These are phyloP conservation scores for Chouioia cunea DNA, from an alignment of 2,888 invertebrate genomes.

Conservation along the genomic window DNA sequence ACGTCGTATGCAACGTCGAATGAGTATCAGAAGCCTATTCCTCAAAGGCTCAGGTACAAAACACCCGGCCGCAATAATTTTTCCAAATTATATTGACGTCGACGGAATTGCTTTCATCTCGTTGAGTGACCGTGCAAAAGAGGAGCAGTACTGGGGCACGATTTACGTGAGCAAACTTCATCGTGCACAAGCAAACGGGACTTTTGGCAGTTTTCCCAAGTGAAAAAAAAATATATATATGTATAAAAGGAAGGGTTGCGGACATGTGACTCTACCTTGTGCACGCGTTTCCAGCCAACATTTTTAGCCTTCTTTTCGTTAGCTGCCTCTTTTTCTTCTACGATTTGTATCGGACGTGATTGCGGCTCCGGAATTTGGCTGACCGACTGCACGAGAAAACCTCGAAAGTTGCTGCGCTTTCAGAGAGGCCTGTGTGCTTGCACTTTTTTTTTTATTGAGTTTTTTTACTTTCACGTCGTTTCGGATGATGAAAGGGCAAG, in stretches of 20 bases:
- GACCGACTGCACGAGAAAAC: too few species aligned
- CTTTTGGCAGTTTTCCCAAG: slow-evolving; percentile 37
- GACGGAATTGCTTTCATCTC: slow-evolving; percentile 43
- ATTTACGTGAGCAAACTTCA: slow-evolving; percentile 24
- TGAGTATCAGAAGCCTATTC: slow-evolving; percentile 38
- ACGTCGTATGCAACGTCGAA: slow-evolving; percentile 17
- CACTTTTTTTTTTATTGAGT: too few species aligned
- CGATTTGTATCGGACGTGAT: slow-evolving; percentile 26
- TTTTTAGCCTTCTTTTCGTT: slow-evolving; percentile 3
- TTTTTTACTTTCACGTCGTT: too few species aligned
- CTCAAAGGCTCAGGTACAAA: slow-evolving; percentile 39
- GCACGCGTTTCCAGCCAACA: slow-evolving; percentile 2
- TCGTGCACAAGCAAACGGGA: slow-evolving; percentile 18
- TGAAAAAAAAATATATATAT: too few species aligned
- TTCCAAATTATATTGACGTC: slow-evolving; percentile 44
- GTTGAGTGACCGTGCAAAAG: slow-evolving; percentile 7
- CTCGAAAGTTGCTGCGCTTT: too few species aligned
- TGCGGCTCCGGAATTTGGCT: slow-evolving; percentile 15
- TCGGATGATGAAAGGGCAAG: too few species aligned
- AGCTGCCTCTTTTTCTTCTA: background rate
- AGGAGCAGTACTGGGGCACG: background rate
- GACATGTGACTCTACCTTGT: background rate
- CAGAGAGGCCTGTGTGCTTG: background rate
- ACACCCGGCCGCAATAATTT: slow-evolving; percentile 44
- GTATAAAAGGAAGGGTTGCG: background rate